Evolutionary conservation across 2,888 invertebrate genomes (phyloP).

Genomic region (Liposcelis brunnea): DNA sequence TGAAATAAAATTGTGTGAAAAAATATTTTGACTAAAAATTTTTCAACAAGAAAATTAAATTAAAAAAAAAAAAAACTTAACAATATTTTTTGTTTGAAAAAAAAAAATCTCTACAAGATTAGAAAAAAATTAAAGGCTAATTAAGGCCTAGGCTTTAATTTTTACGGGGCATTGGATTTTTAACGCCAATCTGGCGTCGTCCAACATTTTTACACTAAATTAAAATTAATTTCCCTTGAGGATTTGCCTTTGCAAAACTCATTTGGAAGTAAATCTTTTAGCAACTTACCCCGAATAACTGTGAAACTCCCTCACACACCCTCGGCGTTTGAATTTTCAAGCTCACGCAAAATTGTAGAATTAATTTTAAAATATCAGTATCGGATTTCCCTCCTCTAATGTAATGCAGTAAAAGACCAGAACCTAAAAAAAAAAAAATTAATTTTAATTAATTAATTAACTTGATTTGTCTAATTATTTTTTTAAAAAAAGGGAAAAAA

Average conservation of each 20-base stretch:
- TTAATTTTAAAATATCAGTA: constrained; percentile 68
- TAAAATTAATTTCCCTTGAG: too few species aligned
- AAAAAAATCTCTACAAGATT: too few species aligned
- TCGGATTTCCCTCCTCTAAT: constrained; percentile 70
- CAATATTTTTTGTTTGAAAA: too few species aligned
- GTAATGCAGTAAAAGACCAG: constrained; percentile 70
- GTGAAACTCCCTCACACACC: constrained; percentile 77
- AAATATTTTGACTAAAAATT: too few species aligned
- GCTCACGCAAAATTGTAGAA: constrained; percentile 71
- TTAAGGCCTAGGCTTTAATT: too few species aligned
- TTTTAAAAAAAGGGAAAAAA: not conserved
- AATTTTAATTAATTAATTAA: too few species aligned
- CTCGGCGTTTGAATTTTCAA: constrained; percentile 72
- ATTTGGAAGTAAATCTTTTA: too few species aligned
- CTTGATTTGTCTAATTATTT: not conserved
- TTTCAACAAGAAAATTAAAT: constrained; percentile 3
- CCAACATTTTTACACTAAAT: too few species aligned
- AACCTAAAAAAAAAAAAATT: constrained; percentile 35
- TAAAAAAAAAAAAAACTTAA: not conserved
- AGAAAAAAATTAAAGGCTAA: too few species aligned
- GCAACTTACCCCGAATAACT: constrained; percentile 55
- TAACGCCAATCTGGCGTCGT: too few species aligned
- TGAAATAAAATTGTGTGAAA: constrained; percentile 10
- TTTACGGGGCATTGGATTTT: too few species aligned
- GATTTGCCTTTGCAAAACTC: too few species aligned